phyloP scores from a whole-genome alignment of 2,888 invertebrate species.

The Lithophane semibrunnea region DNA sequence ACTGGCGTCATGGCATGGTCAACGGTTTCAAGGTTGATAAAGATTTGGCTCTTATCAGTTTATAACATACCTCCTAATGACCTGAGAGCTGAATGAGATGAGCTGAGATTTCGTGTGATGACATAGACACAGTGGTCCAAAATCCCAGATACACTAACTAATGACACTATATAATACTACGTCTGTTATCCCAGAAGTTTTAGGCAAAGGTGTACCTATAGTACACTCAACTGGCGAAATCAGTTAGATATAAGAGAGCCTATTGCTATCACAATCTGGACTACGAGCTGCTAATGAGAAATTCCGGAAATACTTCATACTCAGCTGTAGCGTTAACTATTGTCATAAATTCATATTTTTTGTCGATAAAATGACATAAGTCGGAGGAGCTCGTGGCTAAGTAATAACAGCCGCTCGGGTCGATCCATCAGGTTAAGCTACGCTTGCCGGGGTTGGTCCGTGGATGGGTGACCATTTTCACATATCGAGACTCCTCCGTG shows the following conservation, averaged over 20 bases:
- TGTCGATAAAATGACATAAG: too few species aligned
- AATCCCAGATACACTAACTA: neutral
- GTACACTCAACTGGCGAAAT: too few species aligned
- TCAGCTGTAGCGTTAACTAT: neutral
- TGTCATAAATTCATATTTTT: too few species aligned
- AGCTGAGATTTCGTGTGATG: conserved; percentile 57
- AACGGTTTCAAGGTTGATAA: conserved; percentile 76
- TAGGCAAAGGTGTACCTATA: neutral
- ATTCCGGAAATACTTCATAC: neutral
- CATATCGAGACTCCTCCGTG: too few species aligned
- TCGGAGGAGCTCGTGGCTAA: too few species aligned
- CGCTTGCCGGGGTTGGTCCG: too few species aligned
- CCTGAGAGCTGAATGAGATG: too few species aligned
- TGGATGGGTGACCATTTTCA: too few species aligned
- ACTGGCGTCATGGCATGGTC: conserved; percentile 73
- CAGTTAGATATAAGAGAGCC: too few species aligned
- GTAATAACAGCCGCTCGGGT: too few species aligned
- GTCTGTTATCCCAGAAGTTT: neutral
- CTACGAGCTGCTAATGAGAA: neutral
- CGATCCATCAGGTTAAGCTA: too few species aligned
- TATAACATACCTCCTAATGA: conserved; percentile 72
- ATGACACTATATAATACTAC: neutral
- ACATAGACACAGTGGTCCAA: neutral
- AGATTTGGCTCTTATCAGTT: conserved; percentile 72
- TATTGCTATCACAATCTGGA: neutral